Base-by-base conservation (phyloP, 2,797 vertebrate genomes). In the Alectoris magna region DNA sequence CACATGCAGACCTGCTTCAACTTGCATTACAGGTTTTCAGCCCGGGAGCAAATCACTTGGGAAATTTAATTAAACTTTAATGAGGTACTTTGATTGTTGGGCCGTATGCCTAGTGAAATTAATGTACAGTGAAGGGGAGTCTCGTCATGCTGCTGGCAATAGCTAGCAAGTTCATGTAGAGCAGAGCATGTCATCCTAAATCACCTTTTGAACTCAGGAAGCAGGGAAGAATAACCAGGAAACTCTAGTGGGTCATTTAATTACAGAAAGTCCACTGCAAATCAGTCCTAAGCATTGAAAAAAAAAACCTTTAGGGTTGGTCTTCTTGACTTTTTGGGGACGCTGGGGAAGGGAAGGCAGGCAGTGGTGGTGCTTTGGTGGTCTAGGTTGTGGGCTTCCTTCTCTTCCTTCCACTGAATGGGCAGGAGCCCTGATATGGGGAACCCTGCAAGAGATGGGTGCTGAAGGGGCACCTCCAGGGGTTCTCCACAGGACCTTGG, bases 51-150 rank as follows among this genome's bases (percentile, higher is more conserved):
- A 93, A 96, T 84, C 78, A 66, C 91, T 97, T 95, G 84, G 89
- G 95, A 95, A 95, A 91, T 95, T 85, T 89, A 93, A 96, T 97
- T 95, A 95, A 97, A 94, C 69, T 94, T 94, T 84, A 96, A 95
- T 94, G 93, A 96, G 91, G 71, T 51, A 66, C 93, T 97, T 95
- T 94, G 90, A 92, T 95, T 94, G 78, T 74, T 94, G 95, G 95
- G 91, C 92, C 7, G 27, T 91, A 84, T 1, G 83, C 74, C 74
- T 63, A 44, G 80, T 93, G 80, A 81, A 95, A 96, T 97, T 93
- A 93, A 86, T 49, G 93, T 77, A 55, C 84, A 69, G 31, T 49
- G 76, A 94, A 91, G 87, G 91, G 88, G 69, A 0, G 83, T 68
- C 87, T 95, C 88, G 39, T 84, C 86, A 87, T 39, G 68, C 93